These are phyloP conservation scores for Hyalella azteca DNA, from an alignment of 2,888 invertebrate genomes.

Conservation along the genomic window DNA sequence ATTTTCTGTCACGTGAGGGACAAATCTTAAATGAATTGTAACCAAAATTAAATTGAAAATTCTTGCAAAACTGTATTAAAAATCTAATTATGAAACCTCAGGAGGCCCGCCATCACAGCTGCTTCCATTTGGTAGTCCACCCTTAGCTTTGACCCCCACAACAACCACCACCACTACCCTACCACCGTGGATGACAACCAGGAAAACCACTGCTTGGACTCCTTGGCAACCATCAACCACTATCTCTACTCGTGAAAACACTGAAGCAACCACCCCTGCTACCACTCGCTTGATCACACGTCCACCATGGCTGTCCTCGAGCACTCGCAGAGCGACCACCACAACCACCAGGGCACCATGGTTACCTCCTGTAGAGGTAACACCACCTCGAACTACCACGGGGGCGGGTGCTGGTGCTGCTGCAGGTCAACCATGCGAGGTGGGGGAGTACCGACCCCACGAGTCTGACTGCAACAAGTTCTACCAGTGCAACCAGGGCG, in stretches of 20 bases:
- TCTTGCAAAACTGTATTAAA: too few relatives aligned
- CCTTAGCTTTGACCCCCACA: background rate
- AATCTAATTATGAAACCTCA: too few relatives aligned
- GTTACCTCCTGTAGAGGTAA: background rate
- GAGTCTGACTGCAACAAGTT: slow-evolving; percentile 48
- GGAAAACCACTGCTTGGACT: slow-evolving; percentile 23
- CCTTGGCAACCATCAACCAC: background rate
- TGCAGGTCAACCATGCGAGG: slow-evolving; percentile 7
- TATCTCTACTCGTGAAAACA: background rate
- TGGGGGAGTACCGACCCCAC: slow-evolving; percentile 43
- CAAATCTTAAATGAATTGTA: too few relatives aligned
- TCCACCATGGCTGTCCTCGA: slow-evolving; percentile 18
- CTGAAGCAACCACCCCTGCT: background rate
- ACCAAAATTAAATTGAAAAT: too few relatives aligned
- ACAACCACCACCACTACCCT: background rate
- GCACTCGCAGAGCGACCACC: slow-evolving; percentile 3
- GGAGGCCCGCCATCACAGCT: slow-evolving; percentile 9
- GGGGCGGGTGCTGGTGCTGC: background rate
- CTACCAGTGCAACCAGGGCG: slow-evolving; percentile 45
- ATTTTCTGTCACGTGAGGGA: too few relatives aligned
- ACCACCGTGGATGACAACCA: slow-evolving; percentile 35
- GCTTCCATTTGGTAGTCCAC: slow-evolving; percentile 22
- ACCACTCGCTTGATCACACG: background rate
- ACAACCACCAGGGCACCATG: background rate
- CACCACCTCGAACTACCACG: background rate